Evolutionary conservation across 1,140 invertebrate species (phyloP), one percentile per base, ranked within the genome.

Genomic region (Grapholita molesta): DNA sequence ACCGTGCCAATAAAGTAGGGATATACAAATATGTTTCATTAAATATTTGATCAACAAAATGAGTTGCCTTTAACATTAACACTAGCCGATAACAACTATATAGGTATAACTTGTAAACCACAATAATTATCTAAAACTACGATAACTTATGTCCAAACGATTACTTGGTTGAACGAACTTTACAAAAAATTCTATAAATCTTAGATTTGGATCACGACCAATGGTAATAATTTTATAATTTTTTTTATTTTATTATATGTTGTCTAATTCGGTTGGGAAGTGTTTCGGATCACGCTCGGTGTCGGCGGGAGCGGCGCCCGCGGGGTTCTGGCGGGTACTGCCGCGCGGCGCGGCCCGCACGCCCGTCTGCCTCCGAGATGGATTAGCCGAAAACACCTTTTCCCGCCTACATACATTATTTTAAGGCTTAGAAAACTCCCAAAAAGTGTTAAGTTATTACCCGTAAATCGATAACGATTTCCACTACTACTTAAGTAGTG

Each of bases 141-240:
- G 7, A 24, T 55, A 53, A 12, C 12, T 57, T n/a, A 7, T n/a
- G n/a, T n/a, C n/a, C n/a, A 15, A 15, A 30, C 55, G 42, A 48
- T 48, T 38, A n/a, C 12, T 28, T 61, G 15, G n/a, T 28, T 61
- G 15, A 9, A 15, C 25, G 55, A 61, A 61, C 55, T 25, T 57
- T 57, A 61, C 24, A 61, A 61, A 61, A 61, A 61, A 61, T 61
- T 61, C 55, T 61, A 61, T 28, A 61, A 61, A 61, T 61, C 32
- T 30, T 4, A 61, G 30, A 21, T 48, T 12, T 48, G n/a, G n/a
- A 15, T 61, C 23, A 61, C 55, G 11, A 30, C 4, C 25, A 6
- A 28, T n/a, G n/a, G 12, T 38, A n/a, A n/a, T 28, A 8, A 61
- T 28, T 61, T 30, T 15, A 25, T 57, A n/a, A 25, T 15, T 52